A percentile compares a stretch with the other conserved stretches of the same genome.
These are phyloP conservation scores for Drosophila ochracea DNA, from an alignment of 2,888 invertebrate genomes.

Conservation along the genomic window DNA sequence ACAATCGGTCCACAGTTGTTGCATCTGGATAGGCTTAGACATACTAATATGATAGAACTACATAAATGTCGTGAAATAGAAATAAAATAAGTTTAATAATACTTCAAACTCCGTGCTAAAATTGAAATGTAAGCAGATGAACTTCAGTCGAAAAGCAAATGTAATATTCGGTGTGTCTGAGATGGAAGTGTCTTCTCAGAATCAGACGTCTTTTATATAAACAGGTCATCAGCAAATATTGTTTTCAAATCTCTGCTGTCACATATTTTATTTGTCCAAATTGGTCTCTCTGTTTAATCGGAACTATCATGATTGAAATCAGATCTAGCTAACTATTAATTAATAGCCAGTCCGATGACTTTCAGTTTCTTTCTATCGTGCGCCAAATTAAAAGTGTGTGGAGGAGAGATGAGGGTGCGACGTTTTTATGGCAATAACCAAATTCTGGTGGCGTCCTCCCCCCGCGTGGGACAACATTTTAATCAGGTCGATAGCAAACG, in stretches of 20 bases:
- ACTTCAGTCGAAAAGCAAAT: accelerated
- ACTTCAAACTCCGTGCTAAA: not conserved
- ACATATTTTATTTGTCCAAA: not conserved
- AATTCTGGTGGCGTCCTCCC: constrained; percentile 25
- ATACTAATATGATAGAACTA: not conserved
- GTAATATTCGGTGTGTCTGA: not conserved
- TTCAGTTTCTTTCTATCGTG: constrained; percentile 16
- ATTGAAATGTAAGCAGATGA: not conserved
- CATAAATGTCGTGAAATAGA: not conserved
- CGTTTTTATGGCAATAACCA: constrained; percentile 34
- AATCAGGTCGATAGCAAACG: constrained; percentile 67
- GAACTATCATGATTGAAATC: not conserved
- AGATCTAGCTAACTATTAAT: constrained; percentile 36
- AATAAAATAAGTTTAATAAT: not conserved
- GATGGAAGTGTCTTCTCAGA: not conserved
- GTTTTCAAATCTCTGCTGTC: not conserved
- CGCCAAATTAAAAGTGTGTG: constrained; percentile 12
- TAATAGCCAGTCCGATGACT: constrained; percentile 16
- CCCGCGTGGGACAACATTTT: constrained; percentile 54
- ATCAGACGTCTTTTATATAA: not conserved
- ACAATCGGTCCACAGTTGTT: not conserved
- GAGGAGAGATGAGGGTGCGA: not conserved
- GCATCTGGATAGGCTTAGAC: not conserved
- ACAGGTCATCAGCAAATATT: not conserved
- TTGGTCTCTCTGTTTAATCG: not conserved